Evolutionary conservation across 2,797 vertebrate species (phyloP).

Genomic region (Phrynocephalus guinanensis): DNA sequence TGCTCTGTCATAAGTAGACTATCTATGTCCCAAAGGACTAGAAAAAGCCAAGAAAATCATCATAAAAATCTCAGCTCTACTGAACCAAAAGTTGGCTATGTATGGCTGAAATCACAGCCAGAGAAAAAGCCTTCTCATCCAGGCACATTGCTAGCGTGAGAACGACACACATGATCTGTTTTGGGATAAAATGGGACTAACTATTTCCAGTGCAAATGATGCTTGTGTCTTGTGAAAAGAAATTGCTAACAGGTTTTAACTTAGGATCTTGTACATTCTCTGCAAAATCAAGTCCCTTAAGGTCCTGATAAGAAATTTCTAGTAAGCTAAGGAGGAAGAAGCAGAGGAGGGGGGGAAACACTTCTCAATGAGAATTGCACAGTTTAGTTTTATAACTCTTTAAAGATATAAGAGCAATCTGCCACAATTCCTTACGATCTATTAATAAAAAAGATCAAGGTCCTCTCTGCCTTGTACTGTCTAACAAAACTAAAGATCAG

Average conservation of each 20-base stretch:
- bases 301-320: background rate
- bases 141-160: conserved; percentile 31
- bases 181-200: conserved; percentile 56
- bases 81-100: conserved; percentile 42
- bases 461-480: background rate
- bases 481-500: conserved; percentile 14
- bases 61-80: conserved; percentile 18
- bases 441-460: background rate
- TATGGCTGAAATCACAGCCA: background rate
- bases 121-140: conserved; percentile 15
- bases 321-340: background rate
- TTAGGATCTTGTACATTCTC: conserved; percentile 15
- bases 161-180: conserved; percentile 54
- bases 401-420: conserved; percentile 3
- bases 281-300: background rate
- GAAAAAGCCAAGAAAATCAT: conserved; percentile 34
- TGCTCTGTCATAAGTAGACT: background rate
- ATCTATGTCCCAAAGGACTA: background rate
- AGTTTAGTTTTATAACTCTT: background rate
- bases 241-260: conserved; percentile 26
- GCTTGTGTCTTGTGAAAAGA: conserved; percentile 55
- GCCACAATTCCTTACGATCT: background rate
- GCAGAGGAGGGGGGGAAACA: background rate
- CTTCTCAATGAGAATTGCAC: background rate
- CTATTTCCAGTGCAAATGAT: conserved; percentile 46